phyloP scores from a whole-genome alignment of 2,888 invertebrate genomes.

The Ptilodon capucinus region DNA sequence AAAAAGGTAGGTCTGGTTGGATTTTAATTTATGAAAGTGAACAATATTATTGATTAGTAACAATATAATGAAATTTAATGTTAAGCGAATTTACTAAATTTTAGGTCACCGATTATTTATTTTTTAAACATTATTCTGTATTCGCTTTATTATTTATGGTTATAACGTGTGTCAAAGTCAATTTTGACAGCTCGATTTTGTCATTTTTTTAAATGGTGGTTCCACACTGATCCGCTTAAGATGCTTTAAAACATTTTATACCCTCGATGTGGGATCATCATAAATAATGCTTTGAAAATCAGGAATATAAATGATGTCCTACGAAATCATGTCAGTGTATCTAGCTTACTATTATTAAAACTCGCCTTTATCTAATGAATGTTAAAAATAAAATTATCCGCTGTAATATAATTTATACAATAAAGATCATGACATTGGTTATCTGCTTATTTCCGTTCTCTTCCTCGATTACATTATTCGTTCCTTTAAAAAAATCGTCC shows the following conservation, averaged over 20 bases:
- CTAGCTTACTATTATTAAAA: constrained; percentile 11
- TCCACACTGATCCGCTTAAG: too few relatives aligned
- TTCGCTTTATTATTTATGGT: background rate
- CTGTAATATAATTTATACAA: constrained; percentile 39
- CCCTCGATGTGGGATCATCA: too few relatives aligned
- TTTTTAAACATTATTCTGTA: constrained; percentile 11
- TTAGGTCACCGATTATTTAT: constrained; percentile 34
- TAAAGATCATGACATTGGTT: constrained; percentile 43
- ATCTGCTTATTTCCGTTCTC: constrained; percentile 18
- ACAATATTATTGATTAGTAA: constrained; percentile 7
- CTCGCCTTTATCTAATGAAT: constrained; percentile 22
- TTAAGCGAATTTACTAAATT: constrained; percentile 45
- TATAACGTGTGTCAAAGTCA: background rate
- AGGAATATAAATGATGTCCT: constrained; percentile 1
- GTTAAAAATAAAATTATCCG: constrained; percentile 32
- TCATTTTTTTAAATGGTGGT: background rate
- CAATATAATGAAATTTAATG: constrained; percentile 15
- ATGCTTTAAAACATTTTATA: too few relatives aligned
- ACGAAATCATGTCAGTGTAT: constrained; percentile 7
- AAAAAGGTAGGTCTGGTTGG: constrained; percentile 9
- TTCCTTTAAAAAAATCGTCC: too few relatives aligned
- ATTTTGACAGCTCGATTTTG: background rate
- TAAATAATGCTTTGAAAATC: too few relatives aligned
- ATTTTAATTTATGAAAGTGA: constrained; percentile 15
- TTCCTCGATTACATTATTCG: too few relatives aligned